Base-by-base conservation (phyloP, 2,888 invertebrate genomes). In the Dryocosmus kuriphilus region DNA sequence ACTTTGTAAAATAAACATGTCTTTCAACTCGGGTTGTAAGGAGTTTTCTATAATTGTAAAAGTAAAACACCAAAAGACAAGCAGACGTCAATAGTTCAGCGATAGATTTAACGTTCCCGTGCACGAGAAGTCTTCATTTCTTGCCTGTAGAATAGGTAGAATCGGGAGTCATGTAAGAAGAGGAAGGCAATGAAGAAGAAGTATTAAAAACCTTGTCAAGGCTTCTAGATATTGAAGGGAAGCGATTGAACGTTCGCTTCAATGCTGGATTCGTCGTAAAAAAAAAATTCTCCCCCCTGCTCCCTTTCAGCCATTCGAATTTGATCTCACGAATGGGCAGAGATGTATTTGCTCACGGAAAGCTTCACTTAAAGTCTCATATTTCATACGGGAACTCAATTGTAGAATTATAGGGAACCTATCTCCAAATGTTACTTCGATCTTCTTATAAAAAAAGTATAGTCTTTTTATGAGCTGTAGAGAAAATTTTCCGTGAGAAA, bases 111-210 rank as follows among this genome's bases (percentile, higher is more conserved):
- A 79, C 74, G 77, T 80, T 24, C 74, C 55, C 74, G 71, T 77
- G 74, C 77, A 75, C 71, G 77, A 80, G 77, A 80, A 80, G 75
- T 77, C 76, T 80, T 80, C 77, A 55, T 71, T 71, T 60, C 73
- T 65, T 41, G 22, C 73, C 76, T 79, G 51, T 55, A 46, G 71
- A 71, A 51, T 71, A 71, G 32, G 46, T n/a, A 32, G 51, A 51
- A 32, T 71, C 51, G 51, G 71, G 55, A 71, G 51, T 51, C 71
- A 27, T 71, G 71, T 71, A 71, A 71, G 71, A 71, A 71, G 71
- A 55, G 7, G 67, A 46, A 41, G 46, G 67, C 67, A 67, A 46
- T 67, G 46, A 67, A 67, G 67, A 67, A 67, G 71, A 51, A 71
- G 71, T 71, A 71, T 71, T 71, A 71, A 51, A 71, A 30, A 67